phyloP scores from a whole-genome alignment of 2,888 invertebrate species.

The Hypercompe scribonia region DNA sequence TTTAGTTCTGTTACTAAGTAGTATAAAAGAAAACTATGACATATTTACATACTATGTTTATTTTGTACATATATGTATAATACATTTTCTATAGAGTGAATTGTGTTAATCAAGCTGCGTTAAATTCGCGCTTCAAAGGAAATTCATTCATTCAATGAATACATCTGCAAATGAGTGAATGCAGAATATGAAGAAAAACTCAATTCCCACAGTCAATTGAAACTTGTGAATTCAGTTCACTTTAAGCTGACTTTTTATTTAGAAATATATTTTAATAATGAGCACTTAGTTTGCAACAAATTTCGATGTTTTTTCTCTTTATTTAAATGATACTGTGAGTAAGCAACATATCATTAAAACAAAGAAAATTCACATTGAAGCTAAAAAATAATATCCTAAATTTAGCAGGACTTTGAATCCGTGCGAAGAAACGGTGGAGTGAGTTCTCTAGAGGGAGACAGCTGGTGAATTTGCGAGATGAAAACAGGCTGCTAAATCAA shows the following conservation, averaged over 20 bases:
- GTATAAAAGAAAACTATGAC: too few relatives aligned
- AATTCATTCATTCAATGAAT: background rate
- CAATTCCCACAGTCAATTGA: conserved; percentile 33
- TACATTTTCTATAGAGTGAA: too few relatives aligned
- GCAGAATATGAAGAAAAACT: conserved; percentile 32
- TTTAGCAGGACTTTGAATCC: conserved; percentile 2
- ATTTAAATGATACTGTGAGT: conserved; percentile 15
- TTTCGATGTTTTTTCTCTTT: conserved; percentile 15
- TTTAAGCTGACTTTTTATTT: conserved; percentile 26
- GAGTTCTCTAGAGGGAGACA: conserved; percentile 6
- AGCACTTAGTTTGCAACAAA: conserved; percentile 19
- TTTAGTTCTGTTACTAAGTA: too few relatives aligned
- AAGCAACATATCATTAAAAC: background rate
- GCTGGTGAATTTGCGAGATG: conserved; percentile 29
- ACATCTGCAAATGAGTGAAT: conserved; percentile 32
- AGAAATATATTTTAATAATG: conserved; percentile 15
- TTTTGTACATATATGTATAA: too few relatives aligned
- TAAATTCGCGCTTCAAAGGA: background rate
- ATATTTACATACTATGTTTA: too few relatives aligned
- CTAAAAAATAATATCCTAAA: conserved; percentile 2
- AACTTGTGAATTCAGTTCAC: conserved; percentile 34
- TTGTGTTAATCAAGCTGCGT: background rate
- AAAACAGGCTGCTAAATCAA: conserved; percentile 42
- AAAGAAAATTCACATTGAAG: background rate
- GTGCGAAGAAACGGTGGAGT: conserved; percentile 1